These are phyloP conservation scores for Sternotherus odoratus DNA, from an alignment of 2,797 vertebrate genomes.

Conservation along the genomic window DNA sequence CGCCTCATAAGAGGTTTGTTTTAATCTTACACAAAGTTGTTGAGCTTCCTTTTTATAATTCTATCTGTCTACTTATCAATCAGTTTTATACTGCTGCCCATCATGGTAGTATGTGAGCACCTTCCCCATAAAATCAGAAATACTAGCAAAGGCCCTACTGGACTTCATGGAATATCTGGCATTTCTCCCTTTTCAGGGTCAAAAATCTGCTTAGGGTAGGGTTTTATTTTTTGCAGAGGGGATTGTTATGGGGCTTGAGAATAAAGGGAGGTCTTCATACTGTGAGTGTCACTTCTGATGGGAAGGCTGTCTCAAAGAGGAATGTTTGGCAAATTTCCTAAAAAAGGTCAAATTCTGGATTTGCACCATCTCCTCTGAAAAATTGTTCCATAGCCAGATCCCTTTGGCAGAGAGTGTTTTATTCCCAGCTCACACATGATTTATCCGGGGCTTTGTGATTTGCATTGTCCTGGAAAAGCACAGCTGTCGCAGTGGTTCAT, in stretches of 20 bases:
- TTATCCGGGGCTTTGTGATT: too few relatives aligned
- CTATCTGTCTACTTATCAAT: neutral
- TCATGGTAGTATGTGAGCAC: conserved; percentile 38
- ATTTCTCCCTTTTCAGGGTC: neutral
- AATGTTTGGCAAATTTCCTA: conserved; percentile 10
- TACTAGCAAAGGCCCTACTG: neutral
- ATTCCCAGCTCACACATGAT: neutral
- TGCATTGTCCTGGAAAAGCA: neutral
- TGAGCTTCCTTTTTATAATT: conserved; percentile 16
- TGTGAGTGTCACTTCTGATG: neutral
- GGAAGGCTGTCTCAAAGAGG: neutral
- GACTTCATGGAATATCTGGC: accelerated
- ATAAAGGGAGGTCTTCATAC: neutral
- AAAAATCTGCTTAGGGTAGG: neutral
- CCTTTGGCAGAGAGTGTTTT: neutral
- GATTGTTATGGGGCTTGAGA: conserved; percentile 28
- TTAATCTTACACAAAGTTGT: neutral
- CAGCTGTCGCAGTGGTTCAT: neutral
- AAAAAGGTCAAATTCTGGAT: neutral
- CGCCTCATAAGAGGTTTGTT: neutral
- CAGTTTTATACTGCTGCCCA: conserved; percentile 28
- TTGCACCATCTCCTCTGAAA: neutral
- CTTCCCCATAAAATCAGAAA: conserved; percentile 43
- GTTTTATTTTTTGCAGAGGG: conserved; percentile 9
- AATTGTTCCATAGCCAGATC: neutral